Evolutionary conservation across 64 coral and sea anemone genomes (phyloP).

Genomic region (Montipora cactus): DNA sequence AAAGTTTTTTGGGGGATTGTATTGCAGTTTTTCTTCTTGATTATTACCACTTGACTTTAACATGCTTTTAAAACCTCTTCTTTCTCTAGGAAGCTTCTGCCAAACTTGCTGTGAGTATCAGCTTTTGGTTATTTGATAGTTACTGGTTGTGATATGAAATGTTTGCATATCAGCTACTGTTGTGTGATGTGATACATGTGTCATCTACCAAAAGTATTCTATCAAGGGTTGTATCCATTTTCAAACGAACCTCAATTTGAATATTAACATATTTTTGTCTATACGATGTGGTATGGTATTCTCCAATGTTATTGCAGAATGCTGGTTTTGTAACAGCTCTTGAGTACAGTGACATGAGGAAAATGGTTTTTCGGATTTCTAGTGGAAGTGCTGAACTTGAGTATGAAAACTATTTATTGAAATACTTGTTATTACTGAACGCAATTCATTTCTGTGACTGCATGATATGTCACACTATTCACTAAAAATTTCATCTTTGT

Average conservation of each 20-base stretch:
- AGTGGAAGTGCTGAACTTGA: slow-evolving; percentile 95
- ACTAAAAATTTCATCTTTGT: neutral
- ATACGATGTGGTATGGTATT: no score
- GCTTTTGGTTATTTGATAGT: neutral
- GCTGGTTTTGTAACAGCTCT: slow-evolving; percentile 97
- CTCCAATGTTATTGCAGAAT: slow-evolving; percentile 57
- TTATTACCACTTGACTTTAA: no score
- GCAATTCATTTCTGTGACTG: neutral
- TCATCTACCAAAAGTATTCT: no score
- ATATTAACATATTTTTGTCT: neutral
- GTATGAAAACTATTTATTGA: slow-evolving; percentile 49
- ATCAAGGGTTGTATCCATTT: no score
- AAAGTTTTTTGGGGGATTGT: neutral
- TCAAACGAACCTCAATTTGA: neutral
- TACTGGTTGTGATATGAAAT: no score
- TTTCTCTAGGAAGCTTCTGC: slow-evolving; percentile 92
- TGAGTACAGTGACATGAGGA: slow-evolving; percentile 96
- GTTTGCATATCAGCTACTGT: no score
- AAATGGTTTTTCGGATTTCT: slow-evolving; percentile 92
- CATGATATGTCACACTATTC: neutral
- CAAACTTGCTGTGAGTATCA: slow-evolving; percentile 93
- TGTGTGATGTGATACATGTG: no score
- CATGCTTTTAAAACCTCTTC: neutral
- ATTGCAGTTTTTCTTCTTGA: no score
- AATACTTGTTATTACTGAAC: neutral